Conservation (phyloP, 2,113 vertebrate genomes). For the Chamaetylas fuelleborni region DNA sequence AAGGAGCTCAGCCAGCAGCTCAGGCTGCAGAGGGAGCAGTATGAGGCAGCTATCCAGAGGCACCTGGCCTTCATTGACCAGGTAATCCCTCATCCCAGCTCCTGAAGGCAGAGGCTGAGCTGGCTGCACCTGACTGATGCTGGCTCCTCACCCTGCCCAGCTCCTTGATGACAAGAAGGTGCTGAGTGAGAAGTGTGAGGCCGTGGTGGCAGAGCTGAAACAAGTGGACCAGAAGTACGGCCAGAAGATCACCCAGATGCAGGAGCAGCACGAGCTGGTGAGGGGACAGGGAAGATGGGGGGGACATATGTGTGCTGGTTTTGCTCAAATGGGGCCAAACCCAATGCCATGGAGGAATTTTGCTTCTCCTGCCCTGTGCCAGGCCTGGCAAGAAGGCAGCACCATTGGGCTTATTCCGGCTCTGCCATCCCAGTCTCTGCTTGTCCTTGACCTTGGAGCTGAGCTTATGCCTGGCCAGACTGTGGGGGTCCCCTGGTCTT, state of each 20-base stretch:
- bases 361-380: neutral
- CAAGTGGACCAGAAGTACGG: slow-evolving; percentile 87
- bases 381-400: neutral
- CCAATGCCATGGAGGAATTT: neutral
- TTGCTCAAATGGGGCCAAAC: neutral
- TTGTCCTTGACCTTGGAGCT: neutral
- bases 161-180: slow-evolving; percentile 92
- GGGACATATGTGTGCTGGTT: neutral
- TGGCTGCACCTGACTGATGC: neutral
- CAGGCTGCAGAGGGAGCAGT: slow-evolving; percentile 87
- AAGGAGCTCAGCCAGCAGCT: slow-evolving; percentile 83
- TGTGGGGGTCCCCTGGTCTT: fast-evolving
- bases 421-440: neutral
- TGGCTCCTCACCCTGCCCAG: slow-evolving; percentile 42
- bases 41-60: slow-evolving; percentile 89
- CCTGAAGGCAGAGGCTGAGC: neutral
- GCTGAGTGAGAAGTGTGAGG: slow-evolving; percentile 87
- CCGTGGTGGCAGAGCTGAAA: slow-evolving; percentile 83
- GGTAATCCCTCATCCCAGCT: slow-evolving; percentile 52
- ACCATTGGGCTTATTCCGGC: neutral
- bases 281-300: neutral
- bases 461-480: neutral
- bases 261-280: slow-evolving; percentile 92
- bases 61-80: slow-evolving; percentile 94
- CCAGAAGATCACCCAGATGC: slow-evolving; percentile 86